Conservation (phyloP, 2,888 invertebrate genomes). For the Cryptops parisi region DNA sequence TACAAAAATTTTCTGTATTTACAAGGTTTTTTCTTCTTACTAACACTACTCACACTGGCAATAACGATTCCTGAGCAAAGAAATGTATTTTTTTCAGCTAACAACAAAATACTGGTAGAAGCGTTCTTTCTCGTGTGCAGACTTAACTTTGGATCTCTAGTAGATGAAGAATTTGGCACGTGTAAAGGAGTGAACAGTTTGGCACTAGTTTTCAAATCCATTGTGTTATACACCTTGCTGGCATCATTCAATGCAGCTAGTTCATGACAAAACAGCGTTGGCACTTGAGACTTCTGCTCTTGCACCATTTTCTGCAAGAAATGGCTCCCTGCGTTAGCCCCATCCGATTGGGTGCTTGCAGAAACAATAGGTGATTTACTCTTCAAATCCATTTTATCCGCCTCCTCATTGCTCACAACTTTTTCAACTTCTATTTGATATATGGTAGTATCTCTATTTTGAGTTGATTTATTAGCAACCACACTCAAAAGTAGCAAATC, state of each 20-base stretch:
- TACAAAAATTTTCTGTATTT: no score
- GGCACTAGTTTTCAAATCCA: not conserved
- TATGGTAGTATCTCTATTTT: not conserved
- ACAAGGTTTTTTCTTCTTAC: no score
- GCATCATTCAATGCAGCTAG: not conserved
- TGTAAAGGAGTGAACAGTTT: not conserved
- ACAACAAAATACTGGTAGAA: not conserved
- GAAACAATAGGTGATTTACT: not conserved
- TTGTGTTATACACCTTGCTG: not conserved
- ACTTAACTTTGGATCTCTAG: no score
- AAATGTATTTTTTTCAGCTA: not conserved
- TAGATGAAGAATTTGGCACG: not conserved
- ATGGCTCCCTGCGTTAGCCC: not conserved
- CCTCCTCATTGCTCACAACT: no score
- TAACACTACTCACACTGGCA: no score
- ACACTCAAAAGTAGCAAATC: not conserved
- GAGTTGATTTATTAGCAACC: not conserved
- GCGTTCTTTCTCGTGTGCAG: no score
- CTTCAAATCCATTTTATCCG: not conserved
- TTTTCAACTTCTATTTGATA: not conserved
- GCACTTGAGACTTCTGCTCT: slow-evolving; percentile 11
- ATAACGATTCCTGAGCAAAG: not conserved
- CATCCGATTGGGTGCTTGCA: not conserved
- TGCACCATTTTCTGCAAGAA: slow-evolving; percentile 8
- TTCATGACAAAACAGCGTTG: slow-evolving; percentile 6